These are phyloP conservation scores for Rhamnusium bicolor DNA, from an alignment of 2,888 invertebrate genomes.

Conservation along the genomic window DNA sequence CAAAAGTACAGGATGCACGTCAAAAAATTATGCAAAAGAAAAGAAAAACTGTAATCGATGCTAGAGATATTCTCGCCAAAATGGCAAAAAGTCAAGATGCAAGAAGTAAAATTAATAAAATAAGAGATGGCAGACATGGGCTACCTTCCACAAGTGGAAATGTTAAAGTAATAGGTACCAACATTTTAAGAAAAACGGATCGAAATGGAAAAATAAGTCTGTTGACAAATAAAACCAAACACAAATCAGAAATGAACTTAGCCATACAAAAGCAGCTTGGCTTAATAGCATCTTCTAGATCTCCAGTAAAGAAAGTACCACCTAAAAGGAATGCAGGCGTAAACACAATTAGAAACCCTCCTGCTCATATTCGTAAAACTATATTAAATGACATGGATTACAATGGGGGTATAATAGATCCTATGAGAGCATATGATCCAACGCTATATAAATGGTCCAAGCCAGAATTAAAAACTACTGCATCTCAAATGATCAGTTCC, in stretches of 20 bases:
- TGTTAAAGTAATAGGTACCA: constrained; percentile 68
- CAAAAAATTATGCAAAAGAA: constrained; percentile 86
- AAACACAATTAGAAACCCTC: constrained; percentile 34
- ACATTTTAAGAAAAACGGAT: constrained; percentile 72
- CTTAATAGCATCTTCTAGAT: constrained; percentile 52
- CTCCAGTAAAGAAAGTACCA: constrained; percentile 38
- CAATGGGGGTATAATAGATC: constrained; percentile 43
- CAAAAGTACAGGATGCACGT: constrained; percentile 78
- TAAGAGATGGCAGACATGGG: constrained; percentile 76
- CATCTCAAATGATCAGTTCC: constrained; percentile 60
- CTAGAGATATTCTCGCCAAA: constrained; percentile 84
- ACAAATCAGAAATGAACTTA: constrained; percentile 63
- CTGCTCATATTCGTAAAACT: constrained; percentile 59
- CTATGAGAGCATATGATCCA: constrained; percentile 50
- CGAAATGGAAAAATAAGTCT: constrained; percentile 74
- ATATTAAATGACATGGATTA: constrained; percentile 62
- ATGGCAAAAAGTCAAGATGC: constrained; percentile 85
- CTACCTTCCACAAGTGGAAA: constrained; percentile 63
- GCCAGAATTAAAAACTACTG: constrained; percentile 55
- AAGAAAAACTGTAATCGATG: constrained; percentile 83
- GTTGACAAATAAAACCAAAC: constrained; percentile 70
- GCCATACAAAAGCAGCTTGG: constrained; percentile 69
- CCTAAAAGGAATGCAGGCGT: constrained; percentile 50
- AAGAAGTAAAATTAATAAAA: constrained; percentile 79
- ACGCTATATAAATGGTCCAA: constrained; percentile 61